phyloP scores from a whole-genome alignment of 2,797 vertebrate species.

The Sebastes ruberrimus region DNA sequence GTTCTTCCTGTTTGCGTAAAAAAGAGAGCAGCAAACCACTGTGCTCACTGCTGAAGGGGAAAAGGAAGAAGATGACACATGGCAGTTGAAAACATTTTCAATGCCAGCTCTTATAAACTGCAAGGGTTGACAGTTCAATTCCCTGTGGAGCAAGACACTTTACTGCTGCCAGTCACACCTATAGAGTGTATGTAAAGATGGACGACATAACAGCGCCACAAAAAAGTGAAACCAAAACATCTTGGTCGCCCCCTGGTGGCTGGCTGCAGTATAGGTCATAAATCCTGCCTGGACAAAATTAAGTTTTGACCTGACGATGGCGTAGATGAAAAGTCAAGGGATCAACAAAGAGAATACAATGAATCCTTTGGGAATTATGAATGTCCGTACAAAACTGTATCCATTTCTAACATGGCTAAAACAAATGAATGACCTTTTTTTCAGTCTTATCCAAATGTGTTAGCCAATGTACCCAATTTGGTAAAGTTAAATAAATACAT shows the following conservation, averaged over 20 bases:
- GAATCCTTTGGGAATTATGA: background rate
- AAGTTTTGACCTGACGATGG: background rate
- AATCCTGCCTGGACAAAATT: background rate
- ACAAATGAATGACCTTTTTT: background rate
- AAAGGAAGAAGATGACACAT: background rate
- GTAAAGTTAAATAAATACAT: background rate
- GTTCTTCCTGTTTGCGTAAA: constrained; percentile 56
- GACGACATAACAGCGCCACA: too few relatives aligned
- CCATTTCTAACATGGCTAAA: background rate
- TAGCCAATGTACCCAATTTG: background rate
- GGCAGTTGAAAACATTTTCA: background rate
- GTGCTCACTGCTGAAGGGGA: background rate
- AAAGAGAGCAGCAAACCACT: constrained; percentile 15
- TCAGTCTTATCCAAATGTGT: background rate
- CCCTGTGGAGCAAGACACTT: background rate
- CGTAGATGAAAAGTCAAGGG: background rate
- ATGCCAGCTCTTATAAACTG: background rate
- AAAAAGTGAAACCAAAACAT: too few relatives aligned
- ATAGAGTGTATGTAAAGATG: too few relatives aligned
- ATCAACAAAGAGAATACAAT: background rate
- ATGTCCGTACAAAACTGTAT: background rate
- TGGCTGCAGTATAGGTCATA: too few relatives aligned
- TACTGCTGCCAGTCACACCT: background rate
- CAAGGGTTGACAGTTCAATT: background rate
- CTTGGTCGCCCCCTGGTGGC: background rate